Evolutionary conservation across 1,140 invertebrate species (phyloP).

Genomic region (Hirudo medicinalis): DNA sequence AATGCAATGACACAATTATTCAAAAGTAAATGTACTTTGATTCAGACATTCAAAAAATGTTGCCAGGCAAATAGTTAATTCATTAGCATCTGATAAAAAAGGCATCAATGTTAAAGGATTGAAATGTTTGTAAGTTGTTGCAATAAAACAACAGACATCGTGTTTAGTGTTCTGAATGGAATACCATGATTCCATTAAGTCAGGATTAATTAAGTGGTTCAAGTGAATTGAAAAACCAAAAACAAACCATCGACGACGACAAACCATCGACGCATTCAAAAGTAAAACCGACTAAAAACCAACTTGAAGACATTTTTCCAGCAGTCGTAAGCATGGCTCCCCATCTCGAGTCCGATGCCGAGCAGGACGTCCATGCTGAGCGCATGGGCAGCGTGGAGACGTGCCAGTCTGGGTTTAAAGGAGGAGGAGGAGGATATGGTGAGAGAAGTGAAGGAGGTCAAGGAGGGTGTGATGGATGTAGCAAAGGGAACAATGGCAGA

Average conservation of each 20-base stretch:
- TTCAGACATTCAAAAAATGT: too few species aligned
- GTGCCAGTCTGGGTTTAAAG: slow-evolving; percentile 31
- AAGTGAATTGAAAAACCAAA: background rate
- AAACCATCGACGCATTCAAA: background rate
- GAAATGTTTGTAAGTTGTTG: too few species aligned
- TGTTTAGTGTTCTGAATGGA: too few species aligned
- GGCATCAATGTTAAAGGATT: too few species aligned
- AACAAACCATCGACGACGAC: background rate
- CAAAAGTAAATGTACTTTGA: too few species aligned
- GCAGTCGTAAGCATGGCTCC: slow-evolving; percentile 74
- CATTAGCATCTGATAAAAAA: too few species aligned
- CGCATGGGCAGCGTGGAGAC: slow-evolving; percentile 61
- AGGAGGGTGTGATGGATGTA: background rate
- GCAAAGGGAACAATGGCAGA: background rate
- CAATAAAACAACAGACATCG: too few species aligned
- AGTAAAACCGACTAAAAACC: background rate
- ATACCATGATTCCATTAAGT: background rate
- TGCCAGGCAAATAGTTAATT: too few species aligned
- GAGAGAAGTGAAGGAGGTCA: background rate
- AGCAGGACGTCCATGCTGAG: slow-evolving; percentile 74
- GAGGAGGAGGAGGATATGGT: slow-evolving; percentile 21
- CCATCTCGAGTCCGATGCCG: slow-evolving; percentile 68
- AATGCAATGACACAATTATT: too few species aligned
- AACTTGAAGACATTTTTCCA: slow-evolving; percentile 82
- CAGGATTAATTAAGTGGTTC: too few species aligned